Base-by-base conservation (phyloP, 2,797 vertebrate genomes). In the Sus cebifrons region DNA sequence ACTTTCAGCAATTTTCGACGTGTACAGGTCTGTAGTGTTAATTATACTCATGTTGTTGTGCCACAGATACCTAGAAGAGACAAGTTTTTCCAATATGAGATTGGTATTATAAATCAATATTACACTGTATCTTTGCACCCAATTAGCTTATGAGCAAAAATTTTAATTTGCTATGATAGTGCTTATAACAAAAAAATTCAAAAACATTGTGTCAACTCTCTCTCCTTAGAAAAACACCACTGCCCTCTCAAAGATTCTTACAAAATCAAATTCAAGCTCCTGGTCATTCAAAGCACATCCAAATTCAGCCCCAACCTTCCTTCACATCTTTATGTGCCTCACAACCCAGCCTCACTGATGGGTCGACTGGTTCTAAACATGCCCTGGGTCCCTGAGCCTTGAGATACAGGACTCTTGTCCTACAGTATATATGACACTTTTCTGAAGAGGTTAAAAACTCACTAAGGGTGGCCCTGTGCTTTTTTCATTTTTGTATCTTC, bases 71-170 rank as follows among this genome's bases (percentile, higher is more conserved):
- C 78, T 29, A 73, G 49, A 95, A 78, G 0, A 73, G 71, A 32
- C 21, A 85, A 73, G 21, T 94, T 67, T 95, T 94, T 56, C 70
- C 79, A 82, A 40, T 62, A 40, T 58, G 32, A 90, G 40, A 62
- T 77, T 52, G 73, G 64, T 85, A 79, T 88, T 49, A 82, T 93
- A 58, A 95, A 84, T 64, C 60, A 94, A 60, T 5, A 87, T 60
- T 91, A 60, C 68, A 62, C 20, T 85, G 7, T 36, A 54, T 86
- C 27, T 94, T 90, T 90, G 18, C 0, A 94, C 54, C 5, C 65
- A 60, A 49, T 81, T 85, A 78, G 17, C 71, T 71, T 83, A 6
- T 74, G 13, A 71, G 86, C n/a, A 68, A 83, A 87, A 86, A 81
- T 82, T 87, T 95, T 89, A n/a, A 78, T n/a, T 89, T 78, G 36